These are phyloP conservation scores for Phaonia tiefii DNA, from an alignment of 2,888 invertebrate genomes.

Conservation along the genomic window DNA sequence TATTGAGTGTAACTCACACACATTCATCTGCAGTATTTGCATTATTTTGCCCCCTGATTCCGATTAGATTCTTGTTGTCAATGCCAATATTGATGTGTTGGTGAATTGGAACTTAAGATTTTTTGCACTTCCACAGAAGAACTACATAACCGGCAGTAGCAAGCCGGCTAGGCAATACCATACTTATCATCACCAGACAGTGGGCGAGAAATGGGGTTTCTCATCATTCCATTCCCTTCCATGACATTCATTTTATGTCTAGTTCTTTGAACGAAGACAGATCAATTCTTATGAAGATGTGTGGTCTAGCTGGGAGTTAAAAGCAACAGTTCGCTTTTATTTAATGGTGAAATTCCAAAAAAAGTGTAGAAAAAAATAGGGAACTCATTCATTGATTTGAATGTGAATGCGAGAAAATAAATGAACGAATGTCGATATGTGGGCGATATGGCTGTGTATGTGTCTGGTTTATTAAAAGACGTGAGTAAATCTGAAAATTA, in stretches of 20 bases:
- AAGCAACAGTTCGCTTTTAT: constrained; percentile 54
- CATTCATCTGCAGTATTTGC: neutral
- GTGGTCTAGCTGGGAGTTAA: constrained; percentile 21
- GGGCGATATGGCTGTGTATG: neutral
- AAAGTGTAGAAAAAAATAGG: neutral
- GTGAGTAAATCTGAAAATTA: constrained; percentile 61
- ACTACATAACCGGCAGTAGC: constrained; percentile 43
- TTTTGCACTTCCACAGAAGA: constrained; percentile 33
- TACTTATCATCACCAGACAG: neutral
- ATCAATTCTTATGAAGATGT: constrained; percentile 21
- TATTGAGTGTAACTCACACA: constrained; percentile 42
- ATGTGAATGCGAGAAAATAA: constrained; percentile 31
- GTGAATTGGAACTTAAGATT: constrained; percentile 42
- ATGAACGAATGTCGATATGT: neutral
- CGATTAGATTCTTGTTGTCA: constrained; percentile 61
- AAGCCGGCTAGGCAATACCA: constrained; percentile 10
- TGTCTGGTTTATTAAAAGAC: constrained; percentile 54
- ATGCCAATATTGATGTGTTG: constrained; percentile 59
- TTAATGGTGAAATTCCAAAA: constrained; percentile 13
- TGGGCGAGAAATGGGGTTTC: neutral
- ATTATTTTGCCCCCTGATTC: constrained; percentile 29
- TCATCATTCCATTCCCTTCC: no score
- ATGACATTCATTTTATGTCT: neutral
- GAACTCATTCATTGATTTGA: neutral
- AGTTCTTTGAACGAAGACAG: constrained; percentile 20